Evolutionary conservation across 2,797 vertebrate species (phyloP).

Genomic region (Oreortyx pictus): DNA sequence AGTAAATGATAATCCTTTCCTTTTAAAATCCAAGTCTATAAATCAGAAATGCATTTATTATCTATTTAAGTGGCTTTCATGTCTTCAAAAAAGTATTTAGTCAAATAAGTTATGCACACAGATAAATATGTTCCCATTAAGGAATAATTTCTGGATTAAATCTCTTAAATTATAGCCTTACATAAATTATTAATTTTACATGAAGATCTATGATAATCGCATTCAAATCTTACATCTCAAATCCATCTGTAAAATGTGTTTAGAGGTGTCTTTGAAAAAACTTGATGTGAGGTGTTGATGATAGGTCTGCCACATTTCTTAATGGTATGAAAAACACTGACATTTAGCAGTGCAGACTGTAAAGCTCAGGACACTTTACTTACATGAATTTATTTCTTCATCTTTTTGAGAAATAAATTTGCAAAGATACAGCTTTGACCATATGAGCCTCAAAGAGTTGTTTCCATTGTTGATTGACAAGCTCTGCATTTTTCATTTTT

Average conservation of each 20-base stretch:
- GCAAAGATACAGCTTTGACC: neutral
- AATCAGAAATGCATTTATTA: neutral
- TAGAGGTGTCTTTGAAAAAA: neutral
- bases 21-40: neutral
- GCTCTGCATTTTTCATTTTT: neutral
- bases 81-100: constrained; percentile 2
- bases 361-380: neutral
- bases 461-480: neutral
- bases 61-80: neutral
- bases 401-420: neutral
- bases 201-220: neutral
- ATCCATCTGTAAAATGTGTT: neutral
- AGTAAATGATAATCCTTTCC: neutral
- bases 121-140: neutral
- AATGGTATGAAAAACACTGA: neutral
- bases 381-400: neutral
- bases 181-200: neutral
- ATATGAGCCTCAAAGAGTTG: neutral
- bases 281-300: neutral
- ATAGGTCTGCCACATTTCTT: neutral
- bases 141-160: neutral
- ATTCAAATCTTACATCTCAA: neutral
- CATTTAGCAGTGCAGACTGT: neutral
- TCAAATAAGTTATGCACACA: neutral
- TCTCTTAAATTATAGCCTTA: neutral